These are phyloP conservation scores for Dendrolimus pini DNA, from an alignment of 2,888 invertebrate genomes.

Conservation along the genomic window DNA sequence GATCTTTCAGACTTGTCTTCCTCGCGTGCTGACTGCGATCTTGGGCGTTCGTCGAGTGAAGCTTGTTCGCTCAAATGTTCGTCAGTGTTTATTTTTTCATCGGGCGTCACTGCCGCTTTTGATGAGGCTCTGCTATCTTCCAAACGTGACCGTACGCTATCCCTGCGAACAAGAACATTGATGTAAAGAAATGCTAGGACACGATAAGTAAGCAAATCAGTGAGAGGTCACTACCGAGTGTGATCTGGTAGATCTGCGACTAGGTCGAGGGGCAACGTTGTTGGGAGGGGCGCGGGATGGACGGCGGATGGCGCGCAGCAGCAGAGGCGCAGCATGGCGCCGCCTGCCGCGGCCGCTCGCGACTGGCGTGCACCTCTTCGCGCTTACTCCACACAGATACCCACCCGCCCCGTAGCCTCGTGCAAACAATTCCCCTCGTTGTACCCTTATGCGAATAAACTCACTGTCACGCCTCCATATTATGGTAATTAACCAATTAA, in stretches of 20 bases:
- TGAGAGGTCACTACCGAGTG: constrained; percentile 46
- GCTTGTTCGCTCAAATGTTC: background rate
- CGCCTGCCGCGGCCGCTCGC: constrained; percentile 57
- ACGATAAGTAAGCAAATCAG: background rate
- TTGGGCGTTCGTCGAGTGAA: background rate
- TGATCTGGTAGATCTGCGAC: constrained; percentile 60
- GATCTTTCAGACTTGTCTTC: background rate
- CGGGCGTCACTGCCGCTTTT: background rate
- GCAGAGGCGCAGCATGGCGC: constrained; percentile 56
- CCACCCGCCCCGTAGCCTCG: constrained; percentile 10
- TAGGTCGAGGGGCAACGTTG: constrained; percentile 50
- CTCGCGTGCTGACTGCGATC: background rate
- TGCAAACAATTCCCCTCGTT: constrained; percentile 25
- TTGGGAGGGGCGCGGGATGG: constrained; percentile 28
- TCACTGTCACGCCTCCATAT: constrained; percentile 46
- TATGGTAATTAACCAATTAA: constrained; percentile 41
- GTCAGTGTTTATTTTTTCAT: background rate
- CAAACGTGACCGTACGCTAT: constrained; percentile 12
- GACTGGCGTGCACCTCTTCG: constrained; percentile 37
- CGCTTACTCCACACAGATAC: constrained; percentile 35
- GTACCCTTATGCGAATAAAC: constrained; percentile 34
- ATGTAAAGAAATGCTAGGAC: no score
- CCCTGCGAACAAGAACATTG: constrained; percentile 7
- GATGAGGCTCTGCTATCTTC: background rate
- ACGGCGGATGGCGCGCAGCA: constrained; percentile 39